Base-by-base conservation (phyloP, 2,797 vertebrate genomes). In the Acrossocheilus fasciatus region DNA sequence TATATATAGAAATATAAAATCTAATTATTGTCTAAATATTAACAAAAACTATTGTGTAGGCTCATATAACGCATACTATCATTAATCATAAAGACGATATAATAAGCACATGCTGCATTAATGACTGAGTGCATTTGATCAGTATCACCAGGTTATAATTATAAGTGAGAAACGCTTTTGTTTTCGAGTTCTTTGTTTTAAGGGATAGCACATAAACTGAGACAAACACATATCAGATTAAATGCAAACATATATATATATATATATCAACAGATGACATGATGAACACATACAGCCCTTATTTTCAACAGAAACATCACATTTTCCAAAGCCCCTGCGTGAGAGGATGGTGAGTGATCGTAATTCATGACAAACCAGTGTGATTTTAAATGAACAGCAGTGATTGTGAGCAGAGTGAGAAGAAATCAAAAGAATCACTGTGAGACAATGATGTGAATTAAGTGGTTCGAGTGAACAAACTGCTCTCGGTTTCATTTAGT, bases 331-430 rank as follows among this genome's bases (percentile, higher is more conserved):
- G 81, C 14, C 11, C 18, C 73, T 86, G 75, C 78, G 57, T 68
- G 76, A 69, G 81, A 73, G 62, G 52, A 73, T 50, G 68, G 79
- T 45, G 57, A 54, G 89, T 84, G 82, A 15, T 47, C 15, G 34
- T 59, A 59, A 83, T 77, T 68, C 43, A 88, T 89, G 89, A 85
- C 50, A 87, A 84, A 81, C 81, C 70, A 82, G 85, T 81, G 72
- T 82, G 36, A 86, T 59, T 75, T 75, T 30, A 84, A 84, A 89
- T 59, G 39, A 81, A 77, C 39, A 81, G 75, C 70, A 75, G 86
- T 39, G 45, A 50, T 39, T 66, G 83, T 54, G 84, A 75, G 81
- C 59, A 72, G 76, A 87, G 81, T 84, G 83, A 87, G 54, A 52
- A n/a, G 50, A 88, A 88, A 85, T 7, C 74, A 81, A 87, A 83